Conservation (phyloP, 2,888 invertebrate genomes). For the Hemicrepidius hirtus region DNA sequence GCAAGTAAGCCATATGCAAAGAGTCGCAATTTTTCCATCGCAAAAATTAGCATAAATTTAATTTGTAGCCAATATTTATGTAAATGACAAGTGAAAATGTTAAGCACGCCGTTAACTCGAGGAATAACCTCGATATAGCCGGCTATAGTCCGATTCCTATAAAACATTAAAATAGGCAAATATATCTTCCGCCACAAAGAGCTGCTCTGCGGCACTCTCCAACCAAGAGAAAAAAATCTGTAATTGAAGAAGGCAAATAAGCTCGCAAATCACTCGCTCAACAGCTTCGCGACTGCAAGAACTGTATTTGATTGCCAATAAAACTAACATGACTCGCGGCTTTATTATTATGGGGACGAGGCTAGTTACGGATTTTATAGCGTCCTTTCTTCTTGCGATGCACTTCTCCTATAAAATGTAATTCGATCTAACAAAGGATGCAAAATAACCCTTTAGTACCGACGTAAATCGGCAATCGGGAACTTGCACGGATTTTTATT, state of each 20-base stretch:
- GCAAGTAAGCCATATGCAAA: conserved; percentile 28
- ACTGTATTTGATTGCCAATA: conserved; percentile 52
- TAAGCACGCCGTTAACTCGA: conserved; percentile 43
- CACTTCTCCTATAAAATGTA: conserved; percentile 18
- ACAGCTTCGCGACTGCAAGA: conserved; percentile 45
- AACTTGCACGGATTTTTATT: no score
- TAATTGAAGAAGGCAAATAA: conserved; percentile 53
- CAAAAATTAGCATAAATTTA: conserved; percentile 52
- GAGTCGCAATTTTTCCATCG: conserved; percentile 28
- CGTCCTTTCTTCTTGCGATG: conserved; percentile 10
- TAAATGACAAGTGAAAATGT: conserved; percentile 49
- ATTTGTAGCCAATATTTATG: conserved; percentile 54
- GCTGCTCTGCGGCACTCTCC: conserved; percentile 27
- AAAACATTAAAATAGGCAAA: conserved; percentile 49
- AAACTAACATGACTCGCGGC: conserved; percentile 46
- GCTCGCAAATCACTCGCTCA: conserved; percentile 52
- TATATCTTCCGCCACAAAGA: conserved; percentile 45
- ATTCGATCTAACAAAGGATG: conserved; percentile 26
- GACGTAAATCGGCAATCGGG: no score
- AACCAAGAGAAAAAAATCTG: conserved; percentile 38
- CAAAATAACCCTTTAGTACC: no score
- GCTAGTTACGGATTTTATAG: conserved; percentile 39
- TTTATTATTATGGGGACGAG: conserved; percentile 37
- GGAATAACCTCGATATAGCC: conserved; percentile 38
- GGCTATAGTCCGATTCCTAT: conserved; percentile 35